Conservation (phyloP, 2,113 vertebrate genomes). For the Diadophis punctatus region DNA sequence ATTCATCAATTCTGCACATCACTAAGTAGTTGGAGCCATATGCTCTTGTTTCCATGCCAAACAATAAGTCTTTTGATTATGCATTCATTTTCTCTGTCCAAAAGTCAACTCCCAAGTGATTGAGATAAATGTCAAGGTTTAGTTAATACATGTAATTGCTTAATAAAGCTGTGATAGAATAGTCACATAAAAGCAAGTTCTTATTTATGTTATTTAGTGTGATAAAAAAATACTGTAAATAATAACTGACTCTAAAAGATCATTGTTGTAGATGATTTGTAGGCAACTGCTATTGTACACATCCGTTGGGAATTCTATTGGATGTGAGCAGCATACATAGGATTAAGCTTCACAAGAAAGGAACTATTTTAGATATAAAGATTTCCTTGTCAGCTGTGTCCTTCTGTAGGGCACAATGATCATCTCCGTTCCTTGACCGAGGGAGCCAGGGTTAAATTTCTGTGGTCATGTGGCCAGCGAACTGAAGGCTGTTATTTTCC, state of each 20-base stretch:
- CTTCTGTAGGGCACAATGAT: neutral
- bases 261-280: neutral
- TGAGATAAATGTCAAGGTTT: neutral
- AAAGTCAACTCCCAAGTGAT: neutral
- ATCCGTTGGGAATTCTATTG: neutral
- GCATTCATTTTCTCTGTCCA: neutral
- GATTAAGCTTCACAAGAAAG: neutral
- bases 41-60: neutral
- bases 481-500: neutral
- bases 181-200: neutral
- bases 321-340: neutral
- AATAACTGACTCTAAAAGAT: neutral
- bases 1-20: neutral
- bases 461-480: neutral
- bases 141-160: neutral
- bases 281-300: neutral
- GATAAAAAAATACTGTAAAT: neutral
- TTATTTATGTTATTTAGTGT: neutral
- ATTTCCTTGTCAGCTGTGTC: neutral
- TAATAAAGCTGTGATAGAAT: neutral
- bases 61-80: neutral
- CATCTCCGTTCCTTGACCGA: neutral
- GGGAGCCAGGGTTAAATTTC: neutral
- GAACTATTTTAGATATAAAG: neutral
- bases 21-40: neutral